These are phyloP conservation scores for Chloroceryle inda DNA, from an alignment of 2,797 vertebrate species.

Conservation along the genomic window DNA sequence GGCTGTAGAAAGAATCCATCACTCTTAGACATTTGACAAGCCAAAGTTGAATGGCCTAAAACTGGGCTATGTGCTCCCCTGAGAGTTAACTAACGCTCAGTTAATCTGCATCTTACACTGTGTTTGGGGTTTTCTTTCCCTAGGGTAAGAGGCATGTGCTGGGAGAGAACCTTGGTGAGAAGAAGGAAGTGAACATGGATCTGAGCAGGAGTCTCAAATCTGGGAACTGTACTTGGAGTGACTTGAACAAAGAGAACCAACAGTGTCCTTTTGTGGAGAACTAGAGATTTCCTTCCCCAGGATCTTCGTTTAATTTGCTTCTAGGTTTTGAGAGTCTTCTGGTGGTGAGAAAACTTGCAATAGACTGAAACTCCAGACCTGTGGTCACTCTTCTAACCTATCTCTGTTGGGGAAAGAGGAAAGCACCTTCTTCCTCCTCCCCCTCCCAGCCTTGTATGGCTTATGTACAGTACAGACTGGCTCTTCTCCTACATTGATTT, in stretches of 20 bases:
- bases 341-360: neutral
- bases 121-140: neutral
- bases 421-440: neutral
- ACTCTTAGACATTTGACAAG: fast-evolving
- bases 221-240: constrained; percentile 66
- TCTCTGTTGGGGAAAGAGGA: neutral
- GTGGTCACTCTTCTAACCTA: neutral
- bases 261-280: constrained; percentile 73
- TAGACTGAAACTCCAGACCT: neutral
- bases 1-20: neutral
- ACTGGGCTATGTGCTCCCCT: neutral
- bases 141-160: constrained; percentile 72
- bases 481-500: neutral
- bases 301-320: neutral
- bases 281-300: constrained; percentile 33
- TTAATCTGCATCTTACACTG: neutral
- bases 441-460: neutral
- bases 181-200: constrained; percentile 67
- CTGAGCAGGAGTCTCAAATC: constrained; percentile 27
- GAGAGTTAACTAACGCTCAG: neutral
- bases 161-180: constrained; percentile 71
- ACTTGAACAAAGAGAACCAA: constrained; percentile 81
- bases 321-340: neutral
- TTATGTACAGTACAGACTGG: neutral
- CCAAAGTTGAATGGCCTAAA: neutral